Evolutionary conservation across 2,888 invertebrate genomes (phyloP).

Genomic region (Ellobium chinense): DNA sequence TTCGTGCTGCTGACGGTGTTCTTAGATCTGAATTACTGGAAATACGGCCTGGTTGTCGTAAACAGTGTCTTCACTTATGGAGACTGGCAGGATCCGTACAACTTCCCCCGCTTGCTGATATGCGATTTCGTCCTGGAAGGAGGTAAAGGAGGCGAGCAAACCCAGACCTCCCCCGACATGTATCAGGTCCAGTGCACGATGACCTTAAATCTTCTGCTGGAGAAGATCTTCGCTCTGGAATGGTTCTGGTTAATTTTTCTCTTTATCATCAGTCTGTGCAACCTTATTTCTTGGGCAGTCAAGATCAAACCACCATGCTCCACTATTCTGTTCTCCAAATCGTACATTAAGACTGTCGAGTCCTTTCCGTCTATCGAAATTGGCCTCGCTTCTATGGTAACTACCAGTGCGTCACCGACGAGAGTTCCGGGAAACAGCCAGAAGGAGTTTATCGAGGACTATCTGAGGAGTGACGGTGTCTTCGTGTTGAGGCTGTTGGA

Average conservation of each 20-base stretch:
- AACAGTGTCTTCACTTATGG: conserved; percentile 36
- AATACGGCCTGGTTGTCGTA: conserved; percentile 37
- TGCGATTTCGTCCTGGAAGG: conserved; percentile 46
- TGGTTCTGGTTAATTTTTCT: conserved; percentile 47
- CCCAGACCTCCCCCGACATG: background rate
- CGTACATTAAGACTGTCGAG: conserved; percentile 37
- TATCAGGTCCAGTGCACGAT: conserved; percentile 43
- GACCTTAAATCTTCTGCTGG: conserved; percentile 42
- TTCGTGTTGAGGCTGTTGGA: conserved; percentile 19
- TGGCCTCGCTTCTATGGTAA: background rate
- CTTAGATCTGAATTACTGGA: conserved; percentile 46
- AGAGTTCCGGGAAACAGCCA: background rate
- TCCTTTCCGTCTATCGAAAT: conserved; percentile 9
- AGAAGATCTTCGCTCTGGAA: conserved; percentile 45
- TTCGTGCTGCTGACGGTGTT: conserved; percentile 37
- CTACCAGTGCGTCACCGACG: background rate
- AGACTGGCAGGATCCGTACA: conserved; percentile 48
- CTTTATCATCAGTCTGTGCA: conserved; percentile 21
- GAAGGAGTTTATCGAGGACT: conserved; percentile 35
- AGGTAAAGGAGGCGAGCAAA: background rate
- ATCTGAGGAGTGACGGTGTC: conserved; percentile 42
- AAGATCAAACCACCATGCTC: conserved; percentile 34
- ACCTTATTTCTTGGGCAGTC: conserved; percentile 36
- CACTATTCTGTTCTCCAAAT: conserved; percentile 34
- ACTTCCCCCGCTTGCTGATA: conserved; percentile 44